Base-by-base conservation (phyloP, 1,140 invertebrate genomes). In the Lepidurus couesii region DNA sequence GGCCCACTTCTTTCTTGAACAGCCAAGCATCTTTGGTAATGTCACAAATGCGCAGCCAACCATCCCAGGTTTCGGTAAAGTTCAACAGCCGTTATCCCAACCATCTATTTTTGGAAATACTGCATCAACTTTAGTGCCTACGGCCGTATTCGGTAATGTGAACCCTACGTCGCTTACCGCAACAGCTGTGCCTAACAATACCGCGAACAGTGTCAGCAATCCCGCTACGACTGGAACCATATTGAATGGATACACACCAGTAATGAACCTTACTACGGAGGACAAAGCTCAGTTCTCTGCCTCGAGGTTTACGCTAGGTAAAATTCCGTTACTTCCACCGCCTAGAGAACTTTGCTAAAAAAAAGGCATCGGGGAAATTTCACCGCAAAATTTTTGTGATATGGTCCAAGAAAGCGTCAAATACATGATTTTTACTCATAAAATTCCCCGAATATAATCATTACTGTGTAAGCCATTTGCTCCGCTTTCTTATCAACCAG, bases 261-360 rank as follows among this genome's bases (percentile, higher is more conserved):
- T 65, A 65, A 21, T n/a, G 21, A 65, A 21, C 53, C 53, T 65
- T 13, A 65, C 53, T 65, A 13, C 53, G 6, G 53, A 65, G 21
- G 53, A 65, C n/a, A 65, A 65, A 65, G 53, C 13, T 65, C 53
- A 65, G 13, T 65, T 65, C 13, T 9, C 53, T 16, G 53, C 53
- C 6, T 21, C n/a, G 16, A 65, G 8, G 13, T 65, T 65, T 65
- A 65, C 53, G 53, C n/a, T 65, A 65, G 53, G 53, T 13, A 65
- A 65, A 65, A 65, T 65, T 21, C 53, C 53, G 16, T n/a, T 65
- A 65, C 16, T 21, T 65, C 9, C 53, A 1, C 53, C 53, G 21
- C 53, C 53, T 13, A 65, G 53, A 65, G 53, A 65, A 65, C 16
- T 65, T 65, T 65, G 53, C 53, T 65, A 16, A 65, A 65, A 65